These are phyloP conservation scores for Sebastes kiyomatsui DNA, from an alignment of 2,797 vertebrate genomes.

Conservation along the genomic window DNA sequence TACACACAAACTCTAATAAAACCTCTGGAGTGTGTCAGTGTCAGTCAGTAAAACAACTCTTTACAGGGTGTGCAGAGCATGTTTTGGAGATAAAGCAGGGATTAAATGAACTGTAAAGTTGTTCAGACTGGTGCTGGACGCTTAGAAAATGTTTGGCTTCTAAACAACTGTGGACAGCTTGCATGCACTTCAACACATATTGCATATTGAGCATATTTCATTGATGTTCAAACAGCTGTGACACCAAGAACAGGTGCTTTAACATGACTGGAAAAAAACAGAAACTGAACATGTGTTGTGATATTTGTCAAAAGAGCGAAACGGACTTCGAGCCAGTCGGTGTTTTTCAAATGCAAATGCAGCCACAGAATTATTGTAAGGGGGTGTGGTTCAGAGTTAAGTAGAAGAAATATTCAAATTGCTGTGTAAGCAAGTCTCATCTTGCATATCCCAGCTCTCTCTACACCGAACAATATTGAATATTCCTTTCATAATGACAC, in stretches of 20 bases:
- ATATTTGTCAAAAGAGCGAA: slow-evolving; percentile 13
- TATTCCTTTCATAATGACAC: background rate
- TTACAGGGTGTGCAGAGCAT: background rate
- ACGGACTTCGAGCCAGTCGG: slow-evolving; percentile 14
- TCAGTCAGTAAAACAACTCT: background rate
- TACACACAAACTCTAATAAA: background rate
- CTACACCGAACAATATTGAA: background rate
- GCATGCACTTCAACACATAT: background rate
- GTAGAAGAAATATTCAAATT: slow-evolving; percentile 24
- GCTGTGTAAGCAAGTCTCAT: slow-evolving; percentile 38
- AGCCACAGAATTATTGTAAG: slow-evolving; percentile 14
- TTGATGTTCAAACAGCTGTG: background rate
- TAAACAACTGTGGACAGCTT: background rate
- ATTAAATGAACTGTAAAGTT: background rate
- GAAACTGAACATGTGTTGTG: background rate
- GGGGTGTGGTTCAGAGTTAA: slow-evolving; percentile 43
- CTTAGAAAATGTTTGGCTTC: background rate
- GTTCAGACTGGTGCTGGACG: background rate
- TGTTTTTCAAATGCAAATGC: slow-evolving; percentile 26
- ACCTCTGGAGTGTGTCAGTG: background rate
- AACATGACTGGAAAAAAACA: background rate
- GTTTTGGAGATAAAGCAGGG: background rate
- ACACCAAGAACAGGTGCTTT: background rate
- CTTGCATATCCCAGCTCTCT: background rate
- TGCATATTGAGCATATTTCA: background rate